Conservation (phyloP, 2,797 vertebrate genomes). For the Tokudaia tokunoshimensis region DNA sequence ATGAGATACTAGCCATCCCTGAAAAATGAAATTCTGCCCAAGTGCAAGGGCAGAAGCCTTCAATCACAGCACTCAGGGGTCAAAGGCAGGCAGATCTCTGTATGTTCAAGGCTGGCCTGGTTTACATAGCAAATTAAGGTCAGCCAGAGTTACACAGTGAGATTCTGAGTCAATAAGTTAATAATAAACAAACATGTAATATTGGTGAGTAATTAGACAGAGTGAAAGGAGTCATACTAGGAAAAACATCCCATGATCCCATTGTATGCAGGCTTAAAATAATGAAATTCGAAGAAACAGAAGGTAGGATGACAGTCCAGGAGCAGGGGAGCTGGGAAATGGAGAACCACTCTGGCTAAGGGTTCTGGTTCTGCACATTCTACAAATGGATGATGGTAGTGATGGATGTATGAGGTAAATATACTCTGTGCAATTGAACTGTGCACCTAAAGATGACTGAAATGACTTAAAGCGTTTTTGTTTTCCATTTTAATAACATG, state of each 20-base stretch:
- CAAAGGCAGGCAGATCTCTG: background rate
- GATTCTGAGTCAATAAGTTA: background rate
- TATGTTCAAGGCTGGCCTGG: background rate
- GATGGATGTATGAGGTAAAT: background rate
- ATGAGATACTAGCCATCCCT: background rate
- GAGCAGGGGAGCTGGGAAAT: fast-evolving
- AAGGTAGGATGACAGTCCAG: background rate
- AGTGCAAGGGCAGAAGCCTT: background rate
- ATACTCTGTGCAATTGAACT: background rate
- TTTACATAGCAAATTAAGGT: background rate
- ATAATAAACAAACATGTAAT: background rate
- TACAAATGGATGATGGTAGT: background rate
- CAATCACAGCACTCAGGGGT: background rate
- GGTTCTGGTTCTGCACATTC: background rate
- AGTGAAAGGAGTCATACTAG: conserved; percentile 24
- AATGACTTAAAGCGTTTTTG: background rate
- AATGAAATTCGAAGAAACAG: background rate
- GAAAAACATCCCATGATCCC: background rate
- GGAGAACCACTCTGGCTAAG: background rate
- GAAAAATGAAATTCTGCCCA: background rate
- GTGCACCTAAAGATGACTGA: background rate
- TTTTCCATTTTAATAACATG: background rate
- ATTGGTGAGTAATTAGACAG: background rate
- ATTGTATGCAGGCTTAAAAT: background rate
- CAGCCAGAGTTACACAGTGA: background rate